A percentile compares a stretch with the other conserved stretches of the same genome.
phyloP scores from a whole-genome alignment of 2,888 invertebrate species.

The Plemyria rubiginata region DNA sequence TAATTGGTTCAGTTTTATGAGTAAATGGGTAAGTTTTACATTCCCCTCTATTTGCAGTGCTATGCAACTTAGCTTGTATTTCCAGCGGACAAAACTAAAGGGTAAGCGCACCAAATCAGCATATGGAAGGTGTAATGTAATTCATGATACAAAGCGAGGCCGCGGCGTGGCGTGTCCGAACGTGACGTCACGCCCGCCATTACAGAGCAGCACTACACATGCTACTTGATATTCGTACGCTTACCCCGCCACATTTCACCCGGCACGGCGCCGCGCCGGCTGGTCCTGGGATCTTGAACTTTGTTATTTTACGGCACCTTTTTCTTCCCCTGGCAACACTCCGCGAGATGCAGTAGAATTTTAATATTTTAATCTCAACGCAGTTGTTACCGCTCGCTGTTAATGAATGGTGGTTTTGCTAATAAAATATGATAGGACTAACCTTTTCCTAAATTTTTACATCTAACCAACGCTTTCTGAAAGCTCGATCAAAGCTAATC shows the following conservation, averaged over 20 bases:
- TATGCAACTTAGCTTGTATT: conserved; percentile 14
- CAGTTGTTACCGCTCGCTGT: conserved; percentile 16
- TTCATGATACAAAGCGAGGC: conserved; percentile 58
- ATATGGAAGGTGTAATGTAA: conserved; percentile 53
- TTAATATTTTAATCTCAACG: conserved; percentile 46
- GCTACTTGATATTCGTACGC: conserved; percentile 72
- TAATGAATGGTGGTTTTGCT: not conserved
- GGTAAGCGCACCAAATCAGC: conserved; percentile 45
- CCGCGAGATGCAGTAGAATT: conserved; percentile 51
- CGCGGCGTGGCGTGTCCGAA: conserved; percentile 54
- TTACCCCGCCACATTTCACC: conserved; percentile 72
- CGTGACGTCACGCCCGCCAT: conserved; percentile 71
- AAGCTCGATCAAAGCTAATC: too few relatives aligned
- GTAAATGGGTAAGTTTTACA: not conserved
- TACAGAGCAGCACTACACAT: conserved; percentile 54
- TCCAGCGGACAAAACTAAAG: conserved; percentile 33
- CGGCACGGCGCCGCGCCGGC: conserved; percentile 53
- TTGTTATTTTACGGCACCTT: conserved; percentile 68
- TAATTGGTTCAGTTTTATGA: not conserved
- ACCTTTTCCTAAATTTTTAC: too few relatives aligned
- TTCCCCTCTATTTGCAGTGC: not conserved
- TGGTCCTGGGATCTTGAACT: conserved; percentile 68
- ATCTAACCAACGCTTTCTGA: too few relatives aligned
- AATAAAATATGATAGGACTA: not conserved
- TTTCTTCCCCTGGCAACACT: conserved; percentile 54